phyloP scores from a whole-genome alignment of 2,797 vertebrate genomes.

The Sciurus carolinensis region DNA sequence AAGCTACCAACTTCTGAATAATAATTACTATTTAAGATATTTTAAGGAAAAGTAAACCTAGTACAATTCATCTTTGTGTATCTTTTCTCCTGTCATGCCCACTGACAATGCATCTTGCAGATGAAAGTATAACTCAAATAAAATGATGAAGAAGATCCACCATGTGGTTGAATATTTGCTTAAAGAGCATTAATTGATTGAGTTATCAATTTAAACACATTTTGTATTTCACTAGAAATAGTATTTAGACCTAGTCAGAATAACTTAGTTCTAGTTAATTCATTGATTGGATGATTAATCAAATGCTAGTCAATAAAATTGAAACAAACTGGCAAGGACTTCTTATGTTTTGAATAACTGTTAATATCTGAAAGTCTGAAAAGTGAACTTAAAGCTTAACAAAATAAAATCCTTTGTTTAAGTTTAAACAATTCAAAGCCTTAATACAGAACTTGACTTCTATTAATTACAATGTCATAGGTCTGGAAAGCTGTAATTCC shows the following conservation, averaged over 20 bases:
- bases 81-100: background rate
- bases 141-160: constrained; percentile 37
- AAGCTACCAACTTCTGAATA: constrained; percentile 59
- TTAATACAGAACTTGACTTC: constrained; percentile 25
- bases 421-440: constrained; percentile 31
- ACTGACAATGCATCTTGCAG: background rate
- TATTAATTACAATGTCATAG: background rate
- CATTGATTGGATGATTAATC: constrained; percentile 52
- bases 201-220: constrained; percentile 51
- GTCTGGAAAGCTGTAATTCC: background rate
- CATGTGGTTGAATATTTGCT: constrained; percentile 60
- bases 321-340: constrained; percentile 48
- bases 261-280: constrained; percentile 58
- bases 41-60: background rate
- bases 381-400: constrained; percentile 17
- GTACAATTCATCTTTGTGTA: background rate
- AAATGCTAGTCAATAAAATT: constrained; percentile 58
- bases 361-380: constrained; percentile 57
- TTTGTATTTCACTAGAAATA: constrained; percentile 65
- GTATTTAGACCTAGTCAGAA: constrained; percentile 33
- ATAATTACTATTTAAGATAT: background rate
- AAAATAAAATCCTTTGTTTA: background rate
- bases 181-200: constrained; percentile 34
- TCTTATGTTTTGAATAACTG: constrained; percentile 58
- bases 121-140: constrained; percentile 33